phyloP scores from a whole-genome alignment of 2,797 vertebrate genomes.

The Cryptoblepharus egeriae region DNA sequence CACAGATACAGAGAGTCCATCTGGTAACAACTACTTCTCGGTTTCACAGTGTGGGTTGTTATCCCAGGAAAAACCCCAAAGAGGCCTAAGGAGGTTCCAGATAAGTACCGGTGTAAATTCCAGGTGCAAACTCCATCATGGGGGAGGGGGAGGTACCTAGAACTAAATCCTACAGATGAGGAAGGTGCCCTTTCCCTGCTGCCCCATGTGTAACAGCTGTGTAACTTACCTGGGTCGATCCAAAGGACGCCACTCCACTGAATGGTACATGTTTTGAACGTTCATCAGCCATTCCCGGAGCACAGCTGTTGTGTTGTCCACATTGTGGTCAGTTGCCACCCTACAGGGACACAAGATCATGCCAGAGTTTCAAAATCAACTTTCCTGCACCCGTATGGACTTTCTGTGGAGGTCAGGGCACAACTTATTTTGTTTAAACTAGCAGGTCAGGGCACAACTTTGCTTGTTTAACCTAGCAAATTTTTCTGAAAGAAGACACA shows the following conservation, averaged over 20 bases:
- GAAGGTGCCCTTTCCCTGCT: background rate
- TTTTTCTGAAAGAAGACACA: background rate
- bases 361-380: background rate
- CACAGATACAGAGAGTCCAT: too few species aligned
- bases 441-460: too few species aligned
- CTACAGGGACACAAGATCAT: constrained; percentile 67
- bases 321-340: constrained; percentile 93
- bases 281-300: constrained; percentile 90
- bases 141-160: too few species aligned
- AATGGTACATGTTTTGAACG: constrained; percentile 87
- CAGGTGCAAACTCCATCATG: too few species aligned
- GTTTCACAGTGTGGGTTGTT: too few species aligned
- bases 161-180: too few species aligned
- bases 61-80: too few species aligned
- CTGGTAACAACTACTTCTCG: too few species aligned
- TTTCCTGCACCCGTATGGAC: background rate
- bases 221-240: constrained; percentile 84
- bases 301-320: constrained; percentile 87
- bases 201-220: too few species aligned
- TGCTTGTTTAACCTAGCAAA: background rate
- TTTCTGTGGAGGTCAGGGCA: background rate
- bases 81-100: too few species aligned
- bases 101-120: too few species aligned
- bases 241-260: constrained; percentile 91
- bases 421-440: too few species aligned